Conservation (phyloP, 2,113 vertebrate genomes). For the Odontophorus gujanensis region DNA sequence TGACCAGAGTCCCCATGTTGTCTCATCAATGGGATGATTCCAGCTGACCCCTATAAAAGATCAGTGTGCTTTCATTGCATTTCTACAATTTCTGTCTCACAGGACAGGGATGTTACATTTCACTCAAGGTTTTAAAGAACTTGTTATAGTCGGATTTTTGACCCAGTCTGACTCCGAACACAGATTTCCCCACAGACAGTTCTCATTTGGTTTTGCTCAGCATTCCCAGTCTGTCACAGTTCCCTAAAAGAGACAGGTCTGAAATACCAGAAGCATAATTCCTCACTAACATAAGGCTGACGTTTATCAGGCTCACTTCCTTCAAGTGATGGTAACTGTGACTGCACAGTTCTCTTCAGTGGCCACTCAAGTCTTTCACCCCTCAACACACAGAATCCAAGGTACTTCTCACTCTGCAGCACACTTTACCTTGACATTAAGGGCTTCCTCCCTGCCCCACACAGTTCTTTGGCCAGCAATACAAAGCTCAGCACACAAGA, state of each 20-base stretch:
- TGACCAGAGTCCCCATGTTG: rapidly evolving
- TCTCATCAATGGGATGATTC: rapidly evolving
- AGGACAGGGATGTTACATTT: rapidly evolving
- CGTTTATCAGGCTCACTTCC: neutral
- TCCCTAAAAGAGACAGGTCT: neutral
- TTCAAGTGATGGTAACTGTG: neutral
- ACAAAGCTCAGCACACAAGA: neutral
- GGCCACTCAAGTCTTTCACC: neutral
- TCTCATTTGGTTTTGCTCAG: rapidly evolving
- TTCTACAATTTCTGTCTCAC: neutral
- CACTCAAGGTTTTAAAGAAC: rapidly evolving
- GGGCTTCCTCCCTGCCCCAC: neutral
- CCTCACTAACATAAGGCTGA: neutral
- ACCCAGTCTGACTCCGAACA: rapidly evolving
- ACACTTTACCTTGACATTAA: neutral
- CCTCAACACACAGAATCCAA: neutral
- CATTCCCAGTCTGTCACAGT: neutral
- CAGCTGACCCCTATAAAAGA: rapidly evolving
- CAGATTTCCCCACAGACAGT: rapidly evolving
- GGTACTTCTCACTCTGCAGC: neutral
- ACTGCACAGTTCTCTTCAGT: neutral
- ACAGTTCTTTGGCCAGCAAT: neutral
- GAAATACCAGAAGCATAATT: neutral
- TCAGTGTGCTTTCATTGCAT: rapidly evolving
- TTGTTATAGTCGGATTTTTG: rapidly evolving